A percentile compares a stretch with the other conserved stretches of the same genome.
phyloP scores from a whole-genome alignment of 2,888 invertebrate species.

The Idaea dimidiata region DNA sequence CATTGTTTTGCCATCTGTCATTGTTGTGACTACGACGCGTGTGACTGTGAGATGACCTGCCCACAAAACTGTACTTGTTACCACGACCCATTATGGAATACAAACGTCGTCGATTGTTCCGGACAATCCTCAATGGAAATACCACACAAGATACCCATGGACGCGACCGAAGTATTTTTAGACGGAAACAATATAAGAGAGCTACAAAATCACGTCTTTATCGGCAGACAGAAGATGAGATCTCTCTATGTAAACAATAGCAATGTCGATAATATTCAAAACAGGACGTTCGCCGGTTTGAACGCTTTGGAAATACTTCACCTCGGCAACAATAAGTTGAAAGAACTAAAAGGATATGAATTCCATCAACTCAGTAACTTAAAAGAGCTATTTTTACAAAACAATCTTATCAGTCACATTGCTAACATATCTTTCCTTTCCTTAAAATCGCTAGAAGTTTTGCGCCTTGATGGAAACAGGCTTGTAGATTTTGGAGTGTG shows the following conservation, averaged over 20 bases:
- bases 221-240: constrained; percentile 93
- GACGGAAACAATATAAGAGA: constrained; percentile 94
- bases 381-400: constrained; percentile 91
- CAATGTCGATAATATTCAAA: constrained; percentile 91
- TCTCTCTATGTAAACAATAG: constrained; percentile 92
- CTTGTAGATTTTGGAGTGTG: constrained; percentile 90
- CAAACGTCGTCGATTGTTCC: constrained; percentile 95
- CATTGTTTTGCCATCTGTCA: constrained; percentile 97
- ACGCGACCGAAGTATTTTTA: constrained; percentile 95
- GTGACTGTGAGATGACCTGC: constrained; percentile 98
- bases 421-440: constrained; percentile 90
- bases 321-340: constrained; percentile 91
- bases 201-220: constrained; percentile 92
- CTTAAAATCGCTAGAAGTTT: constrained; percentile 87
- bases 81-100: constrained; percentile 96
- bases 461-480: constrained; percentile 92
- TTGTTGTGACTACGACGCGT: constrained; percentile 97
- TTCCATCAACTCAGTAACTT: constrained; percentile 90
- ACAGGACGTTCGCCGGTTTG: constrained; percentile 94
- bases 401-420: constrained; percentile 90
- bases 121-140: constrained; percentile 88
- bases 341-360: constrained; percentile 89
- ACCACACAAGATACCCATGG: constrained; percentile 94
- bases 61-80: constrained; percentile 96
- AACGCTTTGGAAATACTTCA: constrained; percentile 89